Evolutionary conservation across 2,113 vertebrate species (phyloP).

Genomic region (Monopterus albus): DNA sequence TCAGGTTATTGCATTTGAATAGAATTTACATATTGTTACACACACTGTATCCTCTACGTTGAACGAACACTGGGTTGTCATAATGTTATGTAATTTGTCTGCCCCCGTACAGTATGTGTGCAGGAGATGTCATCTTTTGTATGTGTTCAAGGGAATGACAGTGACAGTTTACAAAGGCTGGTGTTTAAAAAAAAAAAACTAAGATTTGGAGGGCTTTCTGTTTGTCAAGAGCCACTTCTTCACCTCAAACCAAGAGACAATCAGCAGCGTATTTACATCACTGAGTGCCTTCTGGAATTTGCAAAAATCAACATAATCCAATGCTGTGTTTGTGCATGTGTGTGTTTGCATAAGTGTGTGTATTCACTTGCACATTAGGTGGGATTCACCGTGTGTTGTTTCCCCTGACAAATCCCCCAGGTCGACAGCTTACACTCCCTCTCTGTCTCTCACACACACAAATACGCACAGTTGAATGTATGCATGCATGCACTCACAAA

Average conservation of each 20-base stretch:
- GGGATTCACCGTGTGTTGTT: constrained; percentile 41
- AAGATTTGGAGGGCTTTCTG: constrained; percentile 15
- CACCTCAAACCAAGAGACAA: constrained; percentile 46
- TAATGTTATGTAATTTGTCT: constrained; percentile 8
- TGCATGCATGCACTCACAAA: neutral
- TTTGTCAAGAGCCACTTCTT: constrained; percentile 47
- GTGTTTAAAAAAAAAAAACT: constrained; percentile 17
- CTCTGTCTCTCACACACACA: constrained; percentile 11
- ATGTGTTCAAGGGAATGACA: neutral
- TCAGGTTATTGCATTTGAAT: constrained; percentile 35
- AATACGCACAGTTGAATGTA: neutral
- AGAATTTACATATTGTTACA: constrained; percentile 49
- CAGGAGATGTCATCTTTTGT: neutral
- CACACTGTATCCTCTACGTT: constrained; percentile 10
- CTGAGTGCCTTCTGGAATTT: constrained; percentile 49
- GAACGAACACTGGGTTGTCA: neutral
- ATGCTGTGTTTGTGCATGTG: neutral
- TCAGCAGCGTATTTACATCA: constrained; percentile 53
- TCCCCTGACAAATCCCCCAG: constrained; percentile 59
- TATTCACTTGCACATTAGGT: constrained; percentile 34
- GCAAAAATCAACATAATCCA: constrained; percentile 61
- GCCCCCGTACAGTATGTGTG: neutral
- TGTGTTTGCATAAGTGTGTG: constrained; percentile 19
- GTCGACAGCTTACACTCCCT: constrained; percentile 49
- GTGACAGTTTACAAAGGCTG: constrained; percentile 1